Base-by-base conservation (phyloP, 1,140 invertebrate species). In the Apocrypta bakeri region DNA sequence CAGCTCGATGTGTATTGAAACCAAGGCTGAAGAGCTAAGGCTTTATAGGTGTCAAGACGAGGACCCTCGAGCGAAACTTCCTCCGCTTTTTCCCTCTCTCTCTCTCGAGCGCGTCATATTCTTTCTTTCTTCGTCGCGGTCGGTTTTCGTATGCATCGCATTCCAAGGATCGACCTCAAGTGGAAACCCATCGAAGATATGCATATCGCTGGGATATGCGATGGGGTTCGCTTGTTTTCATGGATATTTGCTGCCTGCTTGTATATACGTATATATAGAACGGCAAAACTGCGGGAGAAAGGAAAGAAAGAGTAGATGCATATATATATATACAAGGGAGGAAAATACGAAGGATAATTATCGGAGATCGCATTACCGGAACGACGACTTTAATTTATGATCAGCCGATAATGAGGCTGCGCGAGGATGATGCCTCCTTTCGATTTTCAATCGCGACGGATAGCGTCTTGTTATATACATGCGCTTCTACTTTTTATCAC, bases 321-420 rank as follows among this genome's bases (percentile, higher is more conserved):
- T n/a, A n/a, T n/a, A n/a, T n/a, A n/a, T n/a, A n/a, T n/a, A n/a
- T 6, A 81, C 87, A 75, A 56, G 48, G 17, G 3, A 56, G 63
- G 24, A 25, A 24, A 14, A 66, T 4, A 64, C 21, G n/a, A 75
- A 21, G 42, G 81, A 85, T 84, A 85, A 88, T 88, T 88, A 88
- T 88, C 87, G 87, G 85, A 88, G 85, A 88, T 88, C 86, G 86
- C 86, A 87, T 88, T 88, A 88, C 83, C 87, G 81, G 7, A 4
- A 74, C 1, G 77, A 81, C 84, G 83, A 88, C 84, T 86, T 87
- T 83, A 88, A 86, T 87, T 86, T 87, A 61, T 72, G 83, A 87
- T 88, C 83, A 73, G 82, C 83, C 83, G 85, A 87, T 88, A 88
- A 88, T 87, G 86, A 88, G 87, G 85, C 72, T 81, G 11, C 24